Evolutionary conservation across 2,113 vertebrate genomes (phyloP), one percentile per base, ranked within the genome.

Genomic region (Onychorhynchus coronatus): DNA sequence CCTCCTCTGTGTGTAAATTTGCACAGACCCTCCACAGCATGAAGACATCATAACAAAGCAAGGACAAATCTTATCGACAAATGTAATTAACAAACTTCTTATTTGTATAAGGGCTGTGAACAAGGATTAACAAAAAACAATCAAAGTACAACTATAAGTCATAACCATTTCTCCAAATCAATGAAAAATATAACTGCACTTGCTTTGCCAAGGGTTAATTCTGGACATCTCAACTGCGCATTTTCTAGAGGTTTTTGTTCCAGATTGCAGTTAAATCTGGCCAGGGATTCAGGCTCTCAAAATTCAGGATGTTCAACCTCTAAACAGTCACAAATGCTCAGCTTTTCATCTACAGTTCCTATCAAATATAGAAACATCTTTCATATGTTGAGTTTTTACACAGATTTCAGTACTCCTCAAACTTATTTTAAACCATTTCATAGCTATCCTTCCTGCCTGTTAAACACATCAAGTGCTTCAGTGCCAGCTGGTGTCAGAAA

Each of bases 291-390:
- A 96, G 76, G 41, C 76, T 95, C 86, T 72, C 73, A 91, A 81
- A 91, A 92, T 49, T 85, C 66, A 95, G 65, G 89, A 92, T 95
- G 83, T 91, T 95, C 94, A 95, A 68, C 83, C 68, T 91, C 96
- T 91, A 90, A 94, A 79, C 88, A 96, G 75, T 86, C 76, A 91
- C 56, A 96, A 97, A 97, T 95, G 94, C 80, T 96, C 49, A 10
- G 68, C 93, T 94, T 89, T 96, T 92, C 86, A 92, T 93, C 89
- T 91, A 93, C 76, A 95, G 86, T 30, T 87, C 91, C 49, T 85
- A 95, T 95, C 89, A 95, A 97, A 96, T 96, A 94, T 96, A 96
- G 96, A 93, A 97, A 95, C 91, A 92, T 96, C 76, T 95, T 92
- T 95, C 89, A 94, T 94, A 89, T 94, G 95, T 95, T 95, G 91